Conservation (phyloP, 2,888 invertebrate genomes). For the Sepioteuthis lessoniana region DNA sequence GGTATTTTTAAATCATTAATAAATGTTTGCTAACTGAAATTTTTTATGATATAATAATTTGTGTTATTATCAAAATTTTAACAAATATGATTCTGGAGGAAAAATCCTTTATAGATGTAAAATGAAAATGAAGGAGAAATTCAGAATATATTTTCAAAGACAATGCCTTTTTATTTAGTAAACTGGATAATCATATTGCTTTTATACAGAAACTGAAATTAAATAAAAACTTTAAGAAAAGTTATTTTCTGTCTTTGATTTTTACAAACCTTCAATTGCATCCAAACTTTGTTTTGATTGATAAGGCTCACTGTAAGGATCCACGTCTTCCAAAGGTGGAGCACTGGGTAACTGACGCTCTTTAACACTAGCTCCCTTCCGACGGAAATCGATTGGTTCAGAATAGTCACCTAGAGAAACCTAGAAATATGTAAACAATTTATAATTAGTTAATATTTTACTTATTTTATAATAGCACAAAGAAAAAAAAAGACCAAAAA, state of each 20-base stretch:
- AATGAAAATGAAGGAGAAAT: background rate
- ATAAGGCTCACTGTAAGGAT: conserved; percentile 47
- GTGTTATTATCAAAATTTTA: background rate
- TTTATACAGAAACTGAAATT: background rate
- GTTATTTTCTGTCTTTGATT: background rate
- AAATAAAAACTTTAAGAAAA: background rate
- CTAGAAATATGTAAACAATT: background rate
- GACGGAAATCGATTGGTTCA: conserved; percentile 47
- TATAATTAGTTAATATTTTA: too few species aligned
- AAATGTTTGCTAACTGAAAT: too few species aligned
- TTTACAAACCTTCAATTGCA: conserved; percentile 42
- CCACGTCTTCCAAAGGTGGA: conserved; percentile 46
- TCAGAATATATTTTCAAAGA: background rate
- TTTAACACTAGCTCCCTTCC: conserved; percentile 44
- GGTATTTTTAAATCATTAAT: too few species aligned
- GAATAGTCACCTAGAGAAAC: conserved; percentile 48
- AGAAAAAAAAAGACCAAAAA: background rate
- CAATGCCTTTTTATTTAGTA: background rate
- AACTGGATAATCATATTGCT: background rate
- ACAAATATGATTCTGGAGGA: background rate
- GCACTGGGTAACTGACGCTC: conserved; percentile 44
- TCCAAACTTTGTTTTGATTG: conserved; percentile 45
- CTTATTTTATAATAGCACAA: background rate
- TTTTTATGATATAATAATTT: background rate
- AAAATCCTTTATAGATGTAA: background rate